Conservation (phyloP, 37 sponge, comb jelly and placozoan species). For the Halisarca cf. caerulea region DNA sequence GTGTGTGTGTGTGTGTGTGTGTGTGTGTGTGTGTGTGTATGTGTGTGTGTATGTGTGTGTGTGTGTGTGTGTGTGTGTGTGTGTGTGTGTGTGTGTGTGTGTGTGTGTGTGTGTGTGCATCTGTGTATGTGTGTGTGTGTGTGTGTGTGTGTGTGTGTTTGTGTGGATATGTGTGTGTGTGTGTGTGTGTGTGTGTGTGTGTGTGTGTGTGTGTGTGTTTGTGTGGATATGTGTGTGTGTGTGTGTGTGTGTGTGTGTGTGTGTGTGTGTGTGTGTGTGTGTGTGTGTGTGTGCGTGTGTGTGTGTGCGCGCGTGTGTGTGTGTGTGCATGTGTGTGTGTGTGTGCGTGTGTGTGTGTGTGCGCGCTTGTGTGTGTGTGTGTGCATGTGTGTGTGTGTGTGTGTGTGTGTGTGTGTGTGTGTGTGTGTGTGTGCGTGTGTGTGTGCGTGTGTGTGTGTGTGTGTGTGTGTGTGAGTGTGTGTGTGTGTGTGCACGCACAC, state of each 20-base stretch:
- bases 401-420: conserved; percentile 4
- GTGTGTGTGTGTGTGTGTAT: background rate
- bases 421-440: no score
- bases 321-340: conserved; percentile 42
- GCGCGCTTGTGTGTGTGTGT: background rate
- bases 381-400: no score
- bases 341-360: background rate
- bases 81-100: background rate
- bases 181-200: background rate
- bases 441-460: background rate
- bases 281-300: no score
- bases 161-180: conserved; percentile 36
- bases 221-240: background rate
- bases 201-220: background rate
- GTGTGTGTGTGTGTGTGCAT: background rate
- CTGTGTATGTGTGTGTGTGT: no score
- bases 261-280: background rate
- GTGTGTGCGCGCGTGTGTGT: no score
- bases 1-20: no score
- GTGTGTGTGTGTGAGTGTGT: background rate
- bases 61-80: background rate
- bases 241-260: background rate
- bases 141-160: no score
- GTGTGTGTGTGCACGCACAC: background rate
- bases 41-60: background rate